A percentile compares a stretch with the other conserved stretches of the same genome.
These are phyloP conservation scores for Drosophila stalkeri DNA, from an alignment of 2,888 invertebrate species.

Conservation along the genomic window DNA sequence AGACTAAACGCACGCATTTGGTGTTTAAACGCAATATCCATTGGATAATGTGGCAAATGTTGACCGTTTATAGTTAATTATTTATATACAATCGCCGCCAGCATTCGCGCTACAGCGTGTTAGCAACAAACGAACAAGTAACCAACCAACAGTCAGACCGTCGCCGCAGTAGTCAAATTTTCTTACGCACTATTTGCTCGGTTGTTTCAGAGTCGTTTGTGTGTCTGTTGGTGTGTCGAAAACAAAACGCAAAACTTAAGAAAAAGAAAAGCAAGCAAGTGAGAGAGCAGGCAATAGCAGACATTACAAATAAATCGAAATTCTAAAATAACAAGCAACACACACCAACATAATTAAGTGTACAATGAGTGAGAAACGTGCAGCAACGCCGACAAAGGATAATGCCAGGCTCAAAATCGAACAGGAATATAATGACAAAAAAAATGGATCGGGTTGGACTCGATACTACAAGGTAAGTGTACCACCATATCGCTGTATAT, in stretches of 20 bases:
- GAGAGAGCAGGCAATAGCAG: slow-evolving; percentile 16
- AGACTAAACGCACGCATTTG: slow-evolving; percentile 42
- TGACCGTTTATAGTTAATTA: slow-evolving; percentile 44
- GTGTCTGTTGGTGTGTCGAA: slow-evolving; percentile 52
- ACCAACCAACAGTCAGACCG: slow-evolving; percentile 46
- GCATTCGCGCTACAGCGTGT: slow-evolving; percentile 28
- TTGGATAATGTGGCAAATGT: slow-evolving; percentile 53
- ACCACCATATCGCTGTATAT: slow-evolving; percentile 22
- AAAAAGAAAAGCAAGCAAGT: slow-evolving; percentile 20
- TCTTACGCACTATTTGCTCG: slow-evolving; percentile 62
- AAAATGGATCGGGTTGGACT: slow-evolving; percentile 55
- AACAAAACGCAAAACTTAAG: slow-evolving; percentile 57
- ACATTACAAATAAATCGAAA: slow-evolving; percentile 36
- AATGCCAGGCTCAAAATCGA: slow-evolving; percentile 63
- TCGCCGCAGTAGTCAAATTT: slow-evolving; percentile 62
- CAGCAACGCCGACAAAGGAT: slow-evolving; percentile 50
- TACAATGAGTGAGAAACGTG: slow-evolving; percentile 64
- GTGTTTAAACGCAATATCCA: slow-evolving; percentile 32
- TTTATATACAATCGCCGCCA: slow-evolving; percentile 32
- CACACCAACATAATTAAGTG: slow-evolving; percentile 32
- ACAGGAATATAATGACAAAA: slow-evolving; percentile 67
- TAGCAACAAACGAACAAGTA: slow-evolving; percentile 44
- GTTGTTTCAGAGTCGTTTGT: slow-evolving; percentile 30
- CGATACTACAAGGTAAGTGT: slow-evolving; percentile 62
- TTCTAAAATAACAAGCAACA: slow-evolving; percentile 33